Percentiles rank a stretch among this genome's conserved stretches.
Conservation (phyloP, 2,888 invertebrate species). For the Trachelus iudaicus region DNA sequence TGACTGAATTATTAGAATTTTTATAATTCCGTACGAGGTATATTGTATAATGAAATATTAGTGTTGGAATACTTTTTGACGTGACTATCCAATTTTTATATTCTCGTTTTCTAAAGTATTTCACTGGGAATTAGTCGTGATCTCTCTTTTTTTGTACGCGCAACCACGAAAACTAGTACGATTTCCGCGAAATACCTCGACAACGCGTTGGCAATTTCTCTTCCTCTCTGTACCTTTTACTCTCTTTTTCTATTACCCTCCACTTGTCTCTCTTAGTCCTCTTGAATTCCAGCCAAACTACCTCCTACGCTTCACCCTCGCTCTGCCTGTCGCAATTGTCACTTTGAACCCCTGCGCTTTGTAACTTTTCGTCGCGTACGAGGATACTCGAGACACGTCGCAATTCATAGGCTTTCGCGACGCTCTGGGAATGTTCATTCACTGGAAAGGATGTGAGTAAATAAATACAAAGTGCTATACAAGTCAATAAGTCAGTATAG, state of each 20-base stretch:
- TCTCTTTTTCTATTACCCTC: neutral
- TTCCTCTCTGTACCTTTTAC: neutral
- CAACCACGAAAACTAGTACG: neutral
- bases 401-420: neutral
- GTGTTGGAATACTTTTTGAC: neutral
- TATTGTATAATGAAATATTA: neutral
- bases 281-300: conserved; percentile 1
- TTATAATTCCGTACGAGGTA: neutral
- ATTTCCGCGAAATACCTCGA: conserved; percentile 2
- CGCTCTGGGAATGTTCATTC: neutral
- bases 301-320: neutral
- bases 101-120: neutral
- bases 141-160: neutral
- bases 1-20: neutral
- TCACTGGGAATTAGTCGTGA: neutral
- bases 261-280: neutral
- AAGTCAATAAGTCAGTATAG: neutral
- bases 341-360: neutral
- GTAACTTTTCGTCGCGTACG: neutral
- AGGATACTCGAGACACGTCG: neutral
- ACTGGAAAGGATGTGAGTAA: neutral
- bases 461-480: neutral
- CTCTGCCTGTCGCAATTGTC: neutral
- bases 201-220: conserved; percentile 7
- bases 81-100: neutral